Conservation (phyloP, 2,888 invertebrate species). For the Brachyptera putata region DNA sequence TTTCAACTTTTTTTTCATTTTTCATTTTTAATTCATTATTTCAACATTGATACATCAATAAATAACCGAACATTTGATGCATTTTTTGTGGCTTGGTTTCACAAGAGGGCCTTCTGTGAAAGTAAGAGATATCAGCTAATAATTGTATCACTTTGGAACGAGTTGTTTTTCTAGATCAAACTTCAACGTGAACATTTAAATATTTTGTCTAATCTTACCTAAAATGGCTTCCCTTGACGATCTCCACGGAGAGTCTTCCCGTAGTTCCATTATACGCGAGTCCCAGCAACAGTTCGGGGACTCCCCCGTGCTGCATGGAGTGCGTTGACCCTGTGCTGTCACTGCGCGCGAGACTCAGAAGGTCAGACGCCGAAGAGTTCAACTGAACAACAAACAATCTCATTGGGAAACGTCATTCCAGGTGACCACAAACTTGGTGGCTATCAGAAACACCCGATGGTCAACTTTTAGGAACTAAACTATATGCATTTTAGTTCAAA, state of each 20-base stretch:
- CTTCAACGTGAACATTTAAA: too few species aligned
- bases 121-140: too few species aligned
- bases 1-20: too few species aligned
- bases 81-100: too few species aligned
- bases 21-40: too few species aligned
- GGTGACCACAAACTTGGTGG: neutral
- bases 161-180: too few species aligned
- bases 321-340: slow-evolving; percentile 93
- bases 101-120: too few species aligned
- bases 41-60: too few species aligned
- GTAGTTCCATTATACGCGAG: slow-evolving; percentile 91
- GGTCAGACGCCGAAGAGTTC: slow-evolving; percentile 51
- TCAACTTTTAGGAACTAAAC: neutral
- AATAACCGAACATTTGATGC: too few species aligned
- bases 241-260: slow-evolving; percentile 88
- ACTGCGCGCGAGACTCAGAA: slow-evolving; percentile 78
- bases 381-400: slow-evolving; percentile 42
- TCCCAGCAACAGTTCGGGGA: slow-evolving; percentile 84
- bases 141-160: too few species aligned
- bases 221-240: slow-evolving; percentile 72
- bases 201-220: slow-evolving; percentile 42
- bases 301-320: slow-evolving; percentile 84
- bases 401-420: too few species aligned
- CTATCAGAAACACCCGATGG: neutral
- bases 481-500: too few species aligned